These are phyloP conservation scores for Atherix ibis DNA, from an alignment of 2,888 invertebrate species.

Conservation along the genomic window DNA sequence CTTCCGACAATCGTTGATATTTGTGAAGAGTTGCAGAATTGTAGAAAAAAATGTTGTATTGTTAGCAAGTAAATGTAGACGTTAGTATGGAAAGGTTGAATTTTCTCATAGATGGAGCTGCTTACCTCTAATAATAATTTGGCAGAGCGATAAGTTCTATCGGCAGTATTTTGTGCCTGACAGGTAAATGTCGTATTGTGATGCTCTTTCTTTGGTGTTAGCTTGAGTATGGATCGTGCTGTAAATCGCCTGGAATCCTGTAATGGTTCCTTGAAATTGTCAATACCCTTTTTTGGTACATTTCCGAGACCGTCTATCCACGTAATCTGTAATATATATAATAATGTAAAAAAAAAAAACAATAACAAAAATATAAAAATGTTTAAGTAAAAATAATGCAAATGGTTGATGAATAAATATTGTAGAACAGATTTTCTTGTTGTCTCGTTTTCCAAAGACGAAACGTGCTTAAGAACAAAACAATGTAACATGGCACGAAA, in stretches of 20 bases:
- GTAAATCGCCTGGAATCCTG: slow-evolving; percentile 70
- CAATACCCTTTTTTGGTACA: slow-evolving; percentile 65
- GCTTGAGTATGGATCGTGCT: slow-evolving; percentile 65
- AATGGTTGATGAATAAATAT: no score
- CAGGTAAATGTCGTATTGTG: slow-evolving; percentile 85
- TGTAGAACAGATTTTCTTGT: no score
- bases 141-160: slow-evolving; percentile 67
- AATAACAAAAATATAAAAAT: slow-evolving; percentile 6
- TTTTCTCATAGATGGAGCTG: no score
- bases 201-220: slow-evolving; percentile 75
- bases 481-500: no score
- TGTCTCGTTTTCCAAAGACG: no score
- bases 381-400: background rate
- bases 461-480: no score
- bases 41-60: no score
- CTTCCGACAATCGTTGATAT: no score
- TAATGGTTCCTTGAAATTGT: slow-evolving; percentile 58
- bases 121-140: slow-evolving; percentile 64
- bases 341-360: no score
- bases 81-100: no score
- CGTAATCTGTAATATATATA: slow-evolving; percentile 69
- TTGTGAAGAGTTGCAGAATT: no score
- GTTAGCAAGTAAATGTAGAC: no score
- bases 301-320: slow-evolving; percentile 85
- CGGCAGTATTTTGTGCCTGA: slow-evolving; percentile 83